Evolutionary conservation across 2,797 vertebrate species (phyloP).

Genomic region (Notoglanidium macrostoma): DNA sequence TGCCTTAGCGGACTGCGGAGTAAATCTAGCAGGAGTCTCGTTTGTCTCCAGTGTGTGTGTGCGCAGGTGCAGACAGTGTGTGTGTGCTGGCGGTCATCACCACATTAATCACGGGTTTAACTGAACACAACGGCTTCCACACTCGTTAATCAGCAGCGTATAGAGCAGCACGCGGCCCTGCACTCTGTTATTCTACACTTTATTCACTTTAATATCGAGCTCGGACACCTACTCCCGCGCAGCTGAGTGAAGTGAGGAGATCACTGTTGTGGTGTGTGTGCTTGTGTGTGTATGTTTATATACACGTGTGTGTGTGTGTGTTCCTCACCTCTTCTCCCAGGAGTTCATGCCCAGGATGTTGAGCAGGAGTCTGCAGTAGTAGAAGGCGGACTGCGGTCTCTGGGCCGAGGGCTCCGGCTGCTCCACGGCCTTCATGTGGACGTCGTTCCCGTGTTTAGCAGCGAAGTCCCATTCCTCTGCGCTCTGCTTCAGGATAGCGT

Average conservation of each 20-base stretch:
- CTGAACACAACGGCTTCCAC: not conserved
- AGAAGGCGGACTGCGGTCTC: constrained; percentile 93
- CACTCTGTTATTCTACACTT: not conserved
- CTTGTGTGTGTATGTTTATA: not conserved
- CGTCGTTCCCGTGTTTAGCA: constrained; percentile 85
- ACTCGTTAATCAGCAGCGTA: not conserved
- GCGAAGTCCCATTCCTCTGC: constrained; percentile 92
- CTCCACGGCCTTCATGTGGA: constrained; percentile 89
- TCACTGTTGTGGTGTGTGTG: not conserved
- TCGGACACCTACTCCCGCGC: not conserved
- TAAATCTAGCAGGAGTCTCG: no score
- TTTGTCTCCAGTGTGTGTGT: no score
- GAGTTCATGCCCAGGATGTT: constrained; percentile 98
- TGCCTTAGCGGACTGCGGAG: not conserved
- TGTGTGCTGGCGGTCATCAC: not conserved
- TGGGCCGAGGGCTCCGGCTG: constrained; percentile 88
- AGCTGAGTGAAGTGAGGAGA: not conserved
- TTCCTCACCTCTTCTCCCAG: constrained; percentile 95
- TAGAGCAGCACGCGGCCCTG: not conserved
- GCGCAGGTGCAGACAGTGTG: no score
- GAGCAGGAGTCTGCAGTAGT: constrained; percentile 95
- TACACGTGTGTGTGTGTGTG: not conserved
- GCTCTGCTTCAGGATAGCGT: constrained; percentile 94
- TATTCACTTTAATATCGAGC: not conserved
- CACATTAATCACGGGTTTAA: not conserved